phyloP scores from a whole-genome alignment of 2,113 vertebrate genomes.

The Protomyctophum bolini region DNA sequence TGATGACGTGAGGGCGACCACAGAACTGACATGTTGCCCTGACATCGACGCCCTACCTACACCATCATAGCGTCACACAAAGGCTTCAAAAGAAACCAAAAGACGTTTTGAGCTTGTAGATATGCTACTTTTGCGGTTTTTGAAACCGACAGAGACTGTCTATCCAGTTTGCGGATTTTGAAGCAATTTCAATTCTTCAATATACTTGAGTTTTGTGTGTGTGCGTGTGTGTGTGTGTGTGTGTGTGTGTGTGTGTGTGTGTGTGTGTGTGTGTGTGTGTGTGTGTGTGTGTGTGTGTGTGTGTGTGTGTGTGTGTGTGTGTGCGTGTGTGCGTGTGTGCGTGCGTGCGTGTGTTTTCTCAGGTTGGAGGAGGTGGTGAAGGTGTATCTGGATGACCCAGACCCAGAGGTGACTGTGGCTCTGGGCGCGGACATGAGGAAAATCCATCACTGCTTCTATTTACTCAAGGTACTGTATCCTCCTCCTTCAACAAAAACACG shows the following conservation, averaged over 20 bases:
- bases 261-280: slow-evolving; percentile 28
- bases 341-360: slow-evolving; percentile 64
- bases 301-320: slow-evolving; percentile 2
- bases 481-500: too few relatives aligned
- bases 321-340: slow-evolving; percentile 14
- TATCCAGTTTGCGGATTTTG: too few relatives aligned
- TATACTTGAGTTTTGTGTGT: too few relatives aligned
- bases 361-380: slow-evolving; percentile 84
- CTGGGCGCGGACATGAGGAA: slow-evolving; percentile 92
- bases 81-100: too few relatives aligned
- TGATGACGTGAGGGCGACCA: slow-evolving; percentile 16
- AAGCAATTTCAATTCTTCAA: too few relatives aligned
- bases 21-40: slow-evolving; percentile 14
- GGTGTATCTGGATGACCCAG: slow-evolving; percentile 84
- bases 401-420: slow-evolving; percentile 83
- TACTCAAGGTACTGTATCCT: slow-evolving; percentile 84
- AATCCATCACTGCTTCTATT: slow-evolving; percentile 86
- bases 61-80: too few relatives aligned
- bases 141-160: too few relatives aligned
- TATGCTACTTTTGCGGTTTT: too few relatives aligned
- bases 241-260: slow-evolving; percentile 3
- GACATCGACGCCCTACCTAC: not conserved
- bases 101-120: too few relatives aligned
- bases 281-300: slow-evolving; percentile 46
- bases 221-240: slow-evolving; percentile 6